Base-by-base conservation (phyloP, 2,888 invertebrate genomes). In the Drosophila quasianomalipes region DNA sequence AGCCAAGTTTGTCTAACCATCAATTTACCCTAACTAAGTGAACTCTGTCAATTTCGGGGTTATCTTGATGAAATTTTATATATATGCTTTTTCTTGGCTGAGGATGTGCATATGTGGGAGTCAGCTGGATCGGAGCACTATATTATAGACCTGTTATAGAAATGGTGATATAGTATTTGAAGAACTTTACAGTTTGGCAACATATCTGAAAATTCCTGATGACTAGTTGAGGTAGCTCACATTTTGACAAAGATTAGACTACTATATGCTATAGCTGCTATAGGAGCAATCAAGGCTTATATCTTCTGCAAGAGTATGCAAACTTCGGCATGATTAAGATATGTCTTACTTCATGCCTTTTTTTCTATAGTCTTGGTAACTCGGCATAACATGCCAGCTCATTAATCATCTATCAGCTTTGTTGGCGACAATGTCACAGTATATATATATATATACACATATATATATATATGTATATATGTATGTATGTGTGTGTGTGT, bases 361-460 rank as follows among this genome's bases (percentile, higher is more conserved):
- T 41, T 31, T 31, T 58, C 7, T 44, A 3, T 26, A 41, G 22
- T 73, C 64, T 73, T 53, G 68, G 64, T 77, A 81, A 72, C 72
- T 65, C 41, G 70, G 72, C 73, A 75, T 81, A 80, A 82, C 73
- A 74, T 68, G 74, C 73, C 63, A 74, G 70, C 83, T 90, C 87
- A 88, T 88, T 90, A 90, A 88, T 88, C 87, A 88, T 90, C 90
- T 67, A 89, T 83, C 88, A 74, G 85, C 74, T 83, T 76, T 76
- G 76, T 78, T 80, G 89, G 87, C 81, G 90, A 87, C 90, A 87
- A 83, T 79, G 79, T 90, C 80, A 80, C 90, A 81, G 67, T 70
- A 49, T 70, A 37, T 54, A 37, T 62, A 51, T 55, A 26, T 59
- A 35, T 71, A 54, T 66, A 54, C 28, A 55, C 30, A 33, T 74